phyloP scores from a whole-genome alignment of 2,113 vertebrate genomes.

The Ivindomyrus marchei region DNA sequence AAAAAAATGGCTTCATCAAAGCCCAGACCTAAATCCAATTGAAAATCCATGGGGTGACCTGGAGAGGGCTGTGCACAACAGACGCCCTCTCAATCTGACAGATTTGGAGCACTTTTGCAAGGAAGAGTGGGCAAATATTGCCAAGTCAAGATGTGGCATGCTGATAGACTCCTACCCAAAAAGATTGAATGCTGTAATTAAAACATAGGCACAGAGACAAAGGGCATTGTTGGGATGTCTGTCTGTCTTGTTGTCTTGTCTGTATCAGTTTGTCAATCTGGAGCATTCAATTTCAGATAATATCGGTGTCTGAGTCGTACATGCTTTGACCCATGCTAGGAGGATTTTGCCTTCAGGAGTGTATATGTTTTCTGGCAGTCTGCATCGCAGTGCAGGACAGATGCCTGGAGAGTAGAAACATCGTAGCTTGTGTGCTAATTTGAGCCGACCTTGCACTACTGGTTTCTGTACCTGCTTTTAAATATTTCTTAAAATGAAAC shows the following conservation, averaged over 20 bases:
- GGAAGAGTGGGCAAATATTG: too few relatives aligned
- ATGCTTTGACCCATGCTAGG: slow-evolving; percentile 37
- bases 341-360: slow-evolving; percentile 47
- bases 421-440: slow-evolving; percentile 75
- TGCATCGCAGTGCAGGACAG: slow-evolving; percentile 53
- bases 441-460: slow-evolving; percentile 73
- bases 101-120: too few relatives aligned
- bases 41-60: too few relatives aligned
- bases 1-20: too few relatives aligned
- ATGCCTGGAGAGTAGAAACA: slow-evolving; percentile 67
- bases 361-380: background rate
- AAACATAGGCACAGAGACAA: background rate
- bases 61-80: too few relatives aligned
- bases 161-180: too few relatives aligned
- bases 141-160: too few relatives aligned
- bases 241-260: background rate
- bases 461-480: slow-evolving; percentile 73
- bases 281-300: background rate
- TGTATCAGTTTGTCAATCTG: background rate
- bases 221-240: background rate
- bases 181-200: too few relatives aligned
- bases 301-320: background rate
- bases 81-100: too few relatives aligned
- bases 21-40: too few relatives aligned
- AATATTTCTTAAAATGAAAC: slow-evolving; percentile 75